Evolutionary conservation across 2,113 vertebrate genomes (phyloP), one percentile per base, ranked within the genome.

Genomic region (Ovibos moschatus): DNA sequence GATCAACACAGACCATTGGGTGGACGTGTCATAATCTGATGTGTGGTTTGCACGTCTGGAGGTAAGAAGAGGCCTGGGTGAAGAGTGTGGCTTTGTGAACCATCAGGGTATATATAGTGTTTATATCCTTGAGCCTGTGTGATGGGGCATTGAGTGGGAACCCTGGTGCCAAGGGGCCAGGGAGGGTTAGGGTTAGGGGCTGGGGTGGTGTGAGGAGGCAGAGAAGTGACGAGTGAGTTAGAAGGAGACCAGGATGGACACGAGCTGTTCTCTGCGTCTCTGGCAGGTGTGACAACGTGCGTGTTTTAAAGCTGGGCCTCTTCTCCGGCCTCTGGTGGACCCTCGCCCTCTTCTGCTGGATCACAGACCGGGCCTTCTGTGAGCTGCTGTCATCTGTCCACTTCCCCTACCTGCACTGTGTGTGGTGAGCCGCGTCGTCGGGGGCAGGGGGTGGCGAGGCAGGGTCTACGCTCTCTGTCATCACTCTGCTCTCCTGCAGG

Each of bases 281-380:
- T 2, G 0, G 25, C 53, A 99, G 99, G 97, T 99, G 99, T 99
- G 99, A 99, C 98, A 99, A 99, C 83, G 97, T 99, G n/a, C 99
- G 99, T 55, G 99, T 99, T 6, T 99, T 99, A 98, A 99, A 99
- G 98, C 98, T 99, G 96, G 99, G 99, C 55, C 99, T 99, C 96
- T 99, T 99, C 97, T 99, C 99, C 1, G 99, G 99, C 91, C 98
- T 99, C 98, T 99, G 99, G 99, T 99, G 99, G 99, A 99, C 98
- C 0, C 98, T 99, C 15, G 99, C 99, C 55, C 99, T 99, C 94
- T 99, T 99, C 95, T 99, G 99, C 98, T 99, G 99, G 99, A 99
- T 99, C 98, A 99, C 99, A 76, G 99, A 99, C 98, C 99, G 99
- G 97, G 99, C 98, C 2, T 99, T 99, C 99, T 99, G 99, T 91